Base-by-base conservation (phyloP, 2,797 vertebrate genomes). In the Typhlichthys eigenmanni region DNA sequence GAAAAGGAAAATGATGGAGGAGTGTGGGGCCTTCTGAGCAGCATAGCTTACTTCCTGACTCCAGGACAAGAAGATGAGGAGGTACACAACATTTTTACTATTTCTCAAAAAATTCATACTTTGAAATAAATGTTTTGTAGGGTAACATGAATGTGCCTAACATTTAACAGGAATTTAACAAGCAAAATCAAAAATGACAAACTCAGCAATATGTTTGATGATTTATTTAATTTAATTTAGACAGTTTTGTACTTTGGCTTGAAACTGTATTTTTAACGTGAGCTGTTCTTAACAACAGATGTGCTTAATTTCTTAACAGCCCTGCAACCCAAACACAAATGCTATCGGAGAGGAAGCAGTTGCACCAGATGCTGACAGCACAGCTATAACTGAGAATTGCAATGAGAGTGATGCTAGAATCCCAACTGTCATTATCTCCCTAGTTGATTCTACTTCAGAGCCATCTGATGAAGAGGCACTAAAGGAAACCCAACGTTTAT, bases 31-130 rank as follows among this genome's bases (percentile, higher is more conserved):
- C 74, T 94, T 34, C 84, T 94, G 51, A 90, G 88, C 0, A 76
- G 85, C 13, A 62, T 94, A 75, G 92, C 91, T 47, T 89, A 75
- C 65, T 87, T 93, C 68, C 85, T 94, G 11, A 91, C 87, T 47
- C 87, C 84, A 3, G 78, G 83, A 17, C 81, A 90, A 5, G 91
- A 91, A 52, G 91, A 93, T 55, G 90, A 93, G 3, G 92, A 93
- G 88, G 92, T 92, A 79, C 71, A 67, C 13, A 11, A 38, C 11
- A n/a, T n/a, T 7, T 5, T 19, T 7, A 50, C 7, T 17, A 4
- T 29, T 48, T 60, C 17, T 19, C 49, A 1, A 32, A 0, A 29
- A 13, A 43, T 43, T 2, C 9, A 43, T 43, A 8, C 38, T 43
- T 43, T 9, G 7, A 43, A 43, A 43, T 43, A 43, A 43, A 29